Evolutionary conservation across 2,113 vertebrate genomes (phyloP), one percentile per base, ranked within the genome.

Genomic region (Podarcis raffonei): DNA sequence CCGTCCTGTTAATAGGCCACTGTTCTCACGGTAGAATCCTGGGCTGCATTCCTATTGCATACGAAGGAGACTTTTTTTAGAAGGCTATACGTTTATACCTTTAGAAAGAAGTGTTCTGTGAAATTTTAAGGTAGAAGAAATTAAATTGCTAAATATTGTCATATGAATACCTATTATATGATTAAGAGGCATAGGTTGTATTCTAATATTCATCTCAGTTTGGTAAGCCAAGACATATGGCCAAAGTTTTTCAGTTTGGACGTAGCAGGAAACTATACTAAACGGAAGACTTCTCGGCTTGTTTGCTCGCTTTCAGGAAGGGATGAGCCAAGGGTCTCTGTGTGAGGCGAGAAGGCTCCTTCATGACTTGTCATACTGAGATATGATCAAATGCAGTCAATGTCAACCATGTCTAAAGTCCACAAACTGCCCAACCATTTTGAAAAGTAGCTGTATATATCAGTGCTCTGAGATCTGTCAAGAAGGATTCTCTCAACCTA

Each of bases 11-110:
- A 91, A 96, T 0, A 90, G 53, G 15, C 96, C 96, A 15, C 83
- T 96, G 90, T 88, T 89, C 18, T 98, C 98, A 93, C 95, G 97
- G 91, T 98, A 99, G 96, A 96, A 98, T 91, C 98, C 98, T 81
- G 96, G 94, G 74, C 95, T 85, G 81, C 99, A 99, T 89, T 96
- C 97, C 99, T 99, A 87, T 79, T 84, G 0, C 77, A 25, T 2
- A 86, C 85, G 1, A 81, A 15, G 6, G 1, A 18, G 90, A 32
- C 4, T 80, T 18, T 18, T 35, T 59, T 82, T 25, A 37, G 20
- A 57, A 69, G 8, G 12, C 65, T 74, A 32, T 18, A 83, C 27
- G 8, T 83, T 66, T 30, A n/a, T 5, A 68, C 23, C 32, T 20
- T 81, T 71, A 57, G 59, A 71, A 80, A 53, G 53, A 37, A 7